Conservation (phyloP, 2,888 invertebrate species). For the Harpalus rufipes region DNA sequence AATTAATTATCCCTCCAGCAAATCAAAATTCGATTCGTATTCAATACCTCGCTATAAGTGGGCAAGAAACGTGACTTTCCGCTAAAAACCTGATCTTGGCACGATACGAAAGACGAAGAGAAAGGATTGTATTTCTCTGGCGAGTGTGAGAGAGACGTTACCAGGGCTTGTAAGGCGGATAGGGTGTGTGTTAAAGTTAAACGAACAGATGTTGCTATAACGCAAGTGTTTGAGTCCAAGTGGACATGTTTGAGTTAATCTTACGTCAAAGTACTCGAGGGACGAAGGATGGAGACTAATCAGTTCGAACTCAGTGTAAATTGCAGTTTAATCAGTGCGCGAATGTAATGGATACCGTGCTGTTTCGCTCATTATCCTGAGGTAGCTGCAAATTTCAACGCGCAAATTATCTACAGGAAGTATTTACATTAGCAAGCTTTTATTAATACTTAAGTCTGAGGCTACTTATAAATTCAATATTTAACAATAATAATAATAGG, state of each 20-base stretch:
- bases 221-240: constrained; percentile 59
- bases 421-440: not conserved
- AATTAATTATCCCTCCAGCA: constrained; percentile 47
- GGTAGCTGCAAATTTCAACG: not conserved
- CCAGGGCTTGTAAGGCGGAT: constrained; percentile 32
- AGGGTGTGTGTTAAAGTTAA: constrained; percentile 49
- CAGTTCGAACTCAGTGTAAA: constrained; percentile 29
- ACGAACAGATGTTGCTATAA: constrained; percentile 59
- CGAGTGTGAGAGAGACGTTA: not conserved
- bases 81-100: constrained; percentile 41
- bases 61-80: constrained; percentile 52
- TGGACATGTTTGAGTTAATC: constrained; percentile 64
- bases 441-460: not conserved
- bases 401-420: not conserved
- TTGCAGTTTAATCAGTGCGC: constrained; percentile 26
- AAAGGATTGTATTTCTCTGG: not conserved
- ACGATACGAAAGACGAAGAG: constrained; percentile 21
- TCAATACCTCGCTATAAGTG: constrained; percentile 32
- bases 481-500: too few species aligned
- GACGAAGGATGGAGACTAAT: constrained; percentile 18
- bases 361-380: not conserved
- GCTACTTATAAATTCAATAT: too few species aligned
- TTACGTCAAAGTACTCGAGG: constrained; percentile 60
- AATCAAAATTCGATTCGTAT: constrained; percentile 53
- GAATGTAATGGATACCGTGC: constrained; percentile 9